Evolutionary conservation across 1,140 invertebrate genomes (phyloP), one percentile per base, ranked within the genome.

Genomic region (Oryzaephilus surinamensis): DNA sequence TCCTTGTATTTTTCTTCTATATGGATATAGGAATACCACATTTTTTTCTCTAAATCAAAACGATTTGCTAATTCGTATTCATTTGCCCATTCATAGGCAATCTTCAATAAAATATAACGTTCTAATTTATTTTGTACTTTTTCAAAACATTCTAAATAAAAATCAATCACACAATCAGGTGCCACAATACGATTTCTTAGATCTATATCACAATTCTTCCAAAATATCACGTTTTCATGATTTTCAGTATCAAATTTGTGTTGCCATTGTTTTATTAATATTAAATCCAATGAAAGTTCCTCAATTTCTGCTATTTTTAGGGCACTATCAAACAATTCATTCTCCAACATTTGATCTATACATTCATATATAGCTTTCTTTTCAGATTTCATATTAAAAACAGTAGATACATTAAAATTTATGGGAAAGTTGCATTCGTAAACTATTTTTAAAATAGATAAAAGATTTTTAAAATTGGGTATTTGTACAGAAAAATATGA

Each of bases 121-220:
- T 71, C 66, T 6, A 59, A 48, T 4, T 48, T 36, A 34, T 67
- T 58, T 2, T 43, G 44, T 18, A 73, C 64, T 44, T 67, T 63
- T 24, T 67, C 62, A 3, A 67, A 61, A 41, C 71, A 61, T 21
- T 66, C 50, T 4, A 69, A 57, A 12, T 75, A 69, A 58, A 77
- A 78, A 46, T 68, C 57, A 6, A 69, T 66, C 6, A 69, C 69
- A 24, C 64, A 58, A 41, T 68, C 58, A 24, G 69, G 65, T 5
- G 62, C 48, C 1, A 79, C 68, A 1, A 68, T 50, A 20, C 70
- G 62, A 38, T 67, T 60, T 49, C 68, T 64, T 41, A 79, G 75
- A 35, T 70, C 65, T 38, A 60, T 47, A 31, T 74, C 67, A 47
- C 74, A 76, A 43, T 68, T 56, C 7, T 63, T 61, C 62, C 75